These are phyloP conservation scores for Micromesistius poutassou DNA, from an alignment of 2,797 vertebrate species.

Conservation along the genomic window DNA sequence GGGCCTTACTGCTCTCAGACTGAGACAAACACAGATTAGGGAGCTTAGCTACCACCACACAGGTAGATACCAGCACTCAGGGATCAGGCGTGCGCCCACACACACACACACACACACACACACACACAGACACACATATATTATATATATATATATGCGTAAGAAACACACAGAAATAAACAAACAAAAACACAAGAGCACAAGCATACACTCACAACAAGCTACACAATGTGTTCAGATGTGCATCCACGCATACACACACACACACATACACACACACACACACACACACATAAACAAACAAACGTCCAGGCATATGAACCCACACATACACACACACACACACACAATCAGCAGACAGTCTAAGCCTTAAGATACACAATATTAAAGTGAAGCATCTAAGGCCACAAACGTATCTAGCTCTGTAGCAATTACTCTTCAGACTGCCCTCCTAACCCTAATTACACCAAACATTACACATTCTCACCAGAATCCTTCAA, in stretches of 20 bases:
- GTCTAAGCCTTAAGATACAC: constrained; percentile 47
- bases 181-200: constrained; percentile 9
- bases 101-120: constrained; percentile 5
- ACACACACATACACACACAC: constrained; percentile 19
- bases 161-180: constrained; percentile 12
- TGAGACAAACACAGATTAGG: constrained; percentile 70
- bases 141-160: constrained; percentile 20
- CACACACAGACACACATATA: constrained; percentile 5
- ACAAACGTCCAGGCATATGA: constrained; percentile 13
- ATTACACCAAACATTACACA: not conserved
- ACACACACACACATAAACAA: constrained; percentile 15
- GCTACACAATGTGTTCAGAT: not conserved
- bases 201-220: not conserved
- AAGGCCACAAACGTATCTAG: constrained; percentile 30
- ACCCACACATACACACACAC: constrained; percentile 20
- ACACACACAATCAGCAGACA: constrained; percentile 36
- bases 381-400: constrained; percentile 41
- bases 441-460: constrained; percentile 11
- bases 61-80: constrained; percentile 45
- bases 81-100: constrained; percentile 4
- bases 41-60: constrained; percentile 64
- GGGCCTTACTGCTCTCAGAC: constrained; percentile 64
- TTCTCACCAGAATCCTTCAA: not conserved
- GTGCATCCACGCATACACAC: constrained; percentile 38
- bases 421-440: constrained; percentile 32